Base-by-base conservation (phyloP, 2,888 invertebrate species). In the Tuberolachnus salignus region DNA sequence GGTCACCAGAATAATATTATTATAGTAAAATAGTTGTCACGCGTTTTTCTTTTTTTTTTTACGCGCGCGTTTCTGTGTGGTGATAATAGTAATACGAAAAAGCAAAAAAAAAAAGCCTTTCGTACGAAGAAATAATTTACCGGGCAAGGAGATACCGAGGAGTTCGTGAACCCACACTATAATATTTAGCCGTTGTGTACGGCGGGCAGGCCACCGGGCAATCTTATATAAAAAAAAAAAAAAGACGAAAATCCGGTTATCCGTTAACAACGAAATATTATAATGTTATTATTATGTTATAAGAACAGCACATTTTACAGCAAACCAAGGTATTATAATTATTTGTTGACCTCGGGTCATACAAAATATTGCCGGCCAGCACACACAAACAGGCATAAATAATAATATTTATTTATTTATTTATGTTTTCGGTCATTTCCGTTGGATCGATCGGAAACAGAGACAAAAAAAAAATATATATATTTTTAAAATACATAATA, bases 271-370 rank as follows among this genome's bases (percentile, higher is more conserved):
- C 19, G 57, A 49, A 34, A 67, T 49, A 72, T 46, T 72, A 49
- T 46, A 44, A 59, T 57, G 49, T 34, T 34, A 34, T 34, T 34
- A 34, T 34, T 34, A 21, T 19, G n/a, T n/a, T n/a, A n/a, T n/a
- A n/a, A n/a, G n/a, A n/a, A n/a, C n/a, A n/a, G n/a, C n/a, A n/a
- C n/a, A n/a, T n/a, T n/a, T n/a, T n/a, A n/a, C n/a, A n/a, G n/a
- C n/a, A n/a, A n/a, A n/a, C n/a, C n/a, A n/a, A n/a, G n/a, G n/a
- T 71, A 71, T 71, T 55, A 42, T 34, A 34, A 64, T 64, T n/a
- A 23, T 66, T 53, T 55, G 55, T 78, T 78, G 67, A 78, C 67
- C 75, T 51, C 21, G 67, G 57, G 75, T 78, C 67, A 34, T 67
- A 57, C 55, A 63, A 67, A 34, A 63, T 57, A 67, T 67, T 34